Evolutionary conservation across 92 coral and sea anemone species (phyloP).

Genomic region (Blastomussa wellsi): DNA sequence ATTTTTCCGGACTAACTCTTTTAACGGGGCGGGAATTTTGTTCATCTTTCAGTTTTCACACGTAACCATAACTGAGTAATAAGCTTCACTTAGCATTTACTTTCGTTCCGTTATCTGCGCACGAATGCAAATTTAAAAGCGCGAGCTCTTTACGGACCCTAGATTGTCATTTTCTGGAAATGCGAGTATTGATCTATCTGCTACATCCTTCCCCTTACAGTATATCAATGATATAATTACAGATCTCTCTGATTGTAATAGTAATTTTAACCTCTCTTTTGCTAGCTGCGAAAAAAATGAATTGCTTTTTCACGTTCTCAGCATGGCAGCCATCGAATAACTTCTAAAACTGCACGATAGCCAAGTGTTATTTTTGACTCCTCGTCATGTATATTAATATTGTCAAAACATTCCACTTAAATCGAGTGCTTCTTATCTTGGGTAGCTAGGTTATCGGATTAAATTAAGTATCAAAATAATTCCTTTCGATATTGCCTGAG

Average conservation of each 20-base stretch:
- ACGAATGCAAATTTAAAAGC: conserved; percentile 27
- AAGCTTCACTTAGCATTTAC: conserved; percentile 20
- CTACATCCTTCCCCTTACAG: neutral
- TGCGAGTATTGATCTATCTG: neutral
- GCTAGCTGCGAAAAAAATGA: neutral
- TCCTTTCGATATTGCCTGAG: neutral
- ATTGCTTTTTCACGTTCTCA: neutral
- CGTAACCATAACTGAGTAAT: neutral
- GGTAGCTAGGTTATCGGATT: neutral
- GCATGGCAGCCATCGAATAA: conserved; percentile 6
- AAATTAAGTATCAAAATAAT: neutral
- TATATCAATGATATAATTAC: too few relatives aligned
- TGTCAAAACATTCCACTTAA: conserved; percentile 10
- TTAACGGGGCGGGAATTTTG: neutral
- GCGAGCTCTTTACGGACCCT: neutral
- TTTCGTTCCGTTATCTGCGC: conserved; percentile 7
- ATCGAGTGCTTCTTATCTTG: conserved; percentile 1
- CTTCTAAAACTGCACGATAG: neutral
- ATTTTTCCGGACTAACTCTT: neutral
- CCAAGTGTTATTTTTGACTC: neutral
- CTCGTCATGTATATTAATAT: neutral
- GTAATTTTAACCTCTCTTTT: neutral
- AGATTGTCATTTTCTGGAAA: neutral
- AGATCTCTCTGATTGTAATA: neutral
- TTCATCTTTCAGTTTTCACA: neutral